These are phyloP conservation scores for Aspidiotus destructor DNA, from an alignment of 2,888 invertebrate species.

Conservation along the genomic window DNA sequence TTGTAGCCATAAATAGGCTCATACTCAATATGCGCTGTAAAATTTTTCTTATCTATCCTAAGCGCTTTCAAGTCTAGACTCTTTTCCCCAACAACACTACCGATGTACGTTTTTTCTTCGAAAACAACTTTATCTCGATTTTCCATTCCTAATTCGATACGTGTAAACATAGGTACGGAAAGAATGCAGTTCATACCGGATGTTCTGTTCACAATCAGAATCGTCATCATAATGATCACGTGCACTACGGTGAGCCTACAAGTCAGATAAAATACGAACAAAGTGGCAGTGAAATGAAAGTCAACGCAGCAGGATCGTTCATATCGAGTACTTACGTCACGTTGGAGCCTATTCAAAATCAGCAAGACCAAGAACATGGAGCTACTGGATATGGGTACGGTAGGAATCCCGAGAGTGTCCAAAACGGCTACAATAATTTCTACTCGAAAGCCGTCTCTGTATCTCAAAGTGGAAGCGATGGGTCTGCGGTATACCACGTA, in stretches of 20 bases:
- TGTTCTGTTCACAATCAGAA: background rate
- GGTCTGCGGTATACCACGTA: too few relatives aligned
- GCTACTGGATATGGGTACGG: background rate
- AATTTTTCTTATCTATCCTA: too few relatives aligned
- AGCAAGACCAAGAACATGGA: constrained; percentile 1
- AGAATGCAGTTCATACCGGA: background rate
- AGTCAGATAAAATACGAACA: constrained; percentile 23
- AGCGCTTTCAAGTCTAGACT: too few relatives aligned
- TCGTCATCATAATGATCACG: background rate
- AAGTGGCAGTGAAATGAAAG: constrained; percentile 1
- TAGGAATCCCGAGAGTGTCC: background rate
- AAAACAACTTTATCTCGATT: too few relatives aligned
- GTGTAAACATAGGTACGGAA: background rate
- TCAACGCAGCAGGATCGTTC: constrained; percentile 6
- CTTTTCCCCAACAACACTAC: too few relatives aligned
- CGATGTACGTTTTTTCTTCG: too few relatives aligned
- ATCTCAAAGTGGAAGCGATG: too few relatives aligned
- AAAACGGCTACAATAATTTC: background rate
- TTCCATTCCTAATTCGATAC: background rate
- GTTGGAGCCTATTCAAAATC: constrained; percentile 9
- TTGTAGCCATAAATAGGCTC: too few relatives aligned
- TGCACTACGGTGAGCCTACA: background rate
- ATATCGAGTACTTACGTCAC: constrained; percentile 25
- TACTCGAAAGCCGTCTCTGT: too few relatives aligned
- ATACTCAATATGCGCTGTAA: too few relatives aligned